phyloP scores from a whole-genome alignment of 2,113 vertebrate species.

The Lampris megalopsis region DNA sequence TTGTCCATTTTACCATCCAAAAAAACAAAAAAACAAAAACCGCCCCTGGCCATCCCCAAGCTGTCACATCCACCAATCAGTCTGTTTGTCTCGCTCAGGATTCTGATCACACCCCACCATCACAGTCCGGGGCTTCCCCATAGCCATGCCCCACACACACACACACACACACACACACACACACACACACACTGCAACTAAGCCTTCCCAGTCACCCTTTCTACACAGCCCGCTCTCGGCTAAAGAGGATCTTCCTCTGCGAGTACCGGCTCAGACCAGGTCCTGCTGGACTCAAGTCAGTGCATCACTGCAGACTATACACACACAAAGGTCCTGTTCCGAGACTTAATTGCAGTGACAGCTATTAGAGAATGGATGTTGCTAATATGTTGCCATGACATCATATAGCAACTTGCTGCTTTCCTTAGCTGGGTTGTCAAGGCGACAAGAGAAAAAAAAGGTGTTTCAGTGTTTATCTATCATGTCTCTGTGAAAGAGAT shows the following conservation, averaged over 20 bases:
- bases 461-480: background rate
- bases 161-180: background rate
- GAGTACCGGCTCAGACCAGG: background rate
- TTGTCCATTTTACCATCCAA: background rate
- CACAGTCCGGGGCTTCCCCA: background rate
- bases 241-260: constrained; percentile 18
- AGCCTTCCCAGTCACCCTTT: background rate
- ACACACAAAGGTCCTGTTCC: too few species aligned
- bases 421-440: background rate
- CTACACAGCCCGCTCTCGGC: constrained; percentile 15
- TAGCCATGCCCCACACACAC: background rate
- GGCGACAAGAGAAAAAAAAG: background rate
- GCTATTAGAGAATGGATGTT: background rate
- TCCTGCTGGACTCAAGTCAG: background rate
- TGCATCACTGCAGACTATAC: background rate
- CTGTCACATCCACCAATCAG: background rate
- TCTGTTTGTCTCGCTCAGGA: constrained; percentile 2
- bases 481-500: background rate
- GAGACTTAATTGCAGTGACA: too few species aligned
- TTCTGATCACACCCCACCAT: constrained; percentile 12
- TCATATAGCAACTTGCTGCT: background rate
- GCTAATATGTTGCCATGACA: background rate
- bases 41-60: background rate
- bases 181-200: background rate
- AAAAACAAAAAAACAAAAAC: too few species aligned